These are phyloP conservation scores for Meta bourneti DNA, from an alignment of 2,888 invertebrate genomes.

Conservation along the genomic window DNA sequence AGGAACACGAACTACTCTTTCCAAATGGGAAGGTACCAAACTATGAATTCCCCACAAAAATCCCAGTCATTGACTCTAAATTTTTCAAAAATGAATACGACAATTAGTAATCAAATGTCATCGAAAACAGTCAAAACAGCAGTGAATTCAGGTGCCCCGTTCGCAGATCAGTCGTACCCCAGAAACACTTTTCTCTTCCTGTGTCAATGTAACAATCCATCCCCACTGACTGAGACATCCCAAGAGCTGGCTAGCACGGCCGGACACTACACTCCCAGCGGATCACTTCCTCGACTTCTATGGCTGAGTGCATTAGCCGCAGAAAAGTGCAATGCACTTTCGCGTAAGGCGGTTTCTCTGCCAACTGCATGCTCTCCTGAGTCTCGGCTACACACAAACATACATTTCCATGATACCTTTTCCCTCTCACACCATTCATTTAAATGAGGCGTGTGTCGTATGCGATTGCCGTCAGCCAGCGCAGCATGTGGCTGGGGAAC, in stretches of 20 bases:
- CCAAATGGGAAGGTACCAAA: too few relatives aligned
- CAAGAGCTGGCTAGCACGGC: constrained; percentile 5
- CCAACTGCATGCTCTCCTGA: constrained; percentile 36
- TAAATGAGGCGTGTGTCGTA: constrained; percentile 11
- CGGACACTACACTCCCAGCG: not conserved
- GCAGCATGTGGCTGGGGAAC: too few relatives aligned
- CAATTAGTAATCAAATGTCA: too few relatives aligned
- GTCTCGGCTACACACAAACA: constrained; percentile 29
- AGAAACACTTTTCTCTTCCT: constrained; percentile 38
- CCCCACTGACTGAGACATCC: constrained; percentile 53
- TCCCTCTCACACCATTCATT: not conserved
- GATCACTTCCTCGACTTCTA: constrained; percentile 41
- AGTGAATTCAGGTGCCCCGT: too few relatives aligned
- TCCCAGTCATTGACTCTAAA: too few relatives aligned
- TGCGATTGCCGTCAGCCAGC: not conserved
- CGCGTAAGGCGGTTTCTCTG: constrained; percentile 29
- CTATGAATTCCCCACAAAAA: too few relatives aligned
- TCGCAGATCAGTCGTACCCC: not conserved
- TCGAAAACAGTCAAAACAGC: too few relatives aligned
- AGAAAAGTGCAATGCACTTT: constrained; percentile 58
- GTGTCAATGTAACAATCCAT: constrained; percentile 46
- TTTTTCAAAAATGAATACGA: too few relatives aligned
- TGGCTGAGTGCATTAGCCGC: constrained; percentile 41
- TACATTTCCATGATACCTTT: constrained; percentile 19
- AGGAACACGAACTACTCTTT: too few relatives aligned